Percentiles rank a stretch among this genome's conserved stretches.
Evolutionary conservation across 2,888 invertebrate genomes (phyloP).

Genomic region (Drosophila anceps): DNA sequence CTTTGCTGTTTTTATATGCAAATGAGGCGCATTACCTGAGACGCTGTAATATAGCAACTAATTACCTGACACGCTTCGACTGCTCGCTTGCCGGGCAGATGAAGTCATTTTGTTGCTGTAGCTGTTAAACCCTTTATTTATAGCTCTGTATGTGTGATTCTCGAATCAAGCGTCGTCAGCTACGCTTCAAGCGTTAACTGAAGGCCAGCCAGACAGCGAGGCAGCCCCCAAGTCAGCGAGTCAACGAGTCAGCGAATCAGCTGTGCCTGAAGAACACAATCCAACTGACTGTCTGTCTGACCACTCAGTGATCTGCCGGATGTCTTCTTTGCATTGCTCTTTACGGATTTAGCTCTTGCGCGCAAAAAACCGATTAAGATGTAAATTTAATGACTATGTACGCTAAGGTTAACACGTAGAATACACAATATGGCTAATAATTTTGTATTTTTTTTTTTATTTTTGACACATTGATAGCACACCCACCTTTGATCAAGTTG

Average conservation of each 20-base stretch:
- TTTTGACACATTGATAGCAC: constrained; percentile 49
- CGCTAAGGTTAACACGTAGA: constrained; percentile 33
- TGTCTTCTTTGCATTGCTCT: constrained; percentile 56
- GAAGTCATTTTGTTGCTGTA: constrained; percentile 61
- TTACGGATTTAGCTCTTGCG: constrained; percentile 22
- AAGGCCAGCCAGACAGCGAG: constrained; percentile 51
- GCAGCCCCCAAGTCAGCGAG: neutral
- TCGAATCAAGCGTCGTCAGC: constrained; percentile 45
- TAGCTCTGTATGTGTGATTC: constrained; percentile 51
- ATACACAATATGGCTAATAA: constrained; percentile 57
- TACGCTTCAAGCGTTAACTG: constrained; percentile 28
- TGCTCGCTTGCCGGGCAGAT: constrained; percentile 61
- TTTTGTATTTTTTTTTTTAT: constrained; percentile 34
- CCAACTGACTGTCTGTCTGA: constrained; percentile 25
- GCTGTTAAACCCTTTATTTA: constrained; percentile 57
- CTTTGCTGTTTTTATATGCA: constrained; percentile 54
- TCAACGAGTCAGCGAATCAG: constrained; percentile 24
- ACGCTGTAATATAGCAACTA: constrained; percentile 66
- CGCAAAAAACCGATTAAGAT: constrained; percentile 69
- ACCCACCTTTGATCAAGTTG: constrained; percentile 10
- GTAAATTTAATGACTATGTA: constrained; percentile 72
- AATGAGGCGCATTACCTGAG: constrained; percentile 53
- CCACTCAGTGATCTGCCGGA: constrained; percentile 70
- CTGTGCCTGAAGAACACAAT: constrained; percentile 51
- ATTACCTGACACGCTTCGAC: constrained; percentile 77